Conservation (phyloP, 2,797 vertebrate genomes). For the Karalla daura region DNA sequence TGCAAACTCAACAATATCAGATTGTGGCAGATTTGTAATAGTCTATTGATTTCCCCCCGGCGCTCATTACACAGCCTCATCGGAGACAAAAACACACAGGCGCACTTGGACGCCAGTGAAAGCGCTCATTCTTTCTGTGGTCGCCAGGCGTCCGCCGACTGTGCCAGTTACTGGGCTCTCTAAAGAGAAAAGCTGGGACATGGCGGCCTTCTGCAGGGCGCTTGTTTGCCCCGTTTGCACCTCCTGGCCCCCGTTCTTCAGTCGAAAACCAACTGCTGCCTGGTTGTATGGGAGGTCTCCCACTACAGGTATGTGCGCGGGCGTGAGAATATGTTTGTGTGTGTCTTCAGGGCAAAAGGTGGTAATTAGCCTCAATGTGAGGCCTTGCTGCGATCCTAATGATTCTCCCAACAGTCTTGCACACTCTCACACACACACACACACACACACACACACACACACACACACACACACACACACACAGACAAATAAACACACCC, state of each 20-base stretch:
- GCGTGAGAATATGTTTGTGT: slow-evolving; percentile 24
- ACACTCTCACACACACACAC: slow-evolving; percentile 21
- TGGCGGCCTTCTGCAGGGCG: slow-evolving; percentile 45
- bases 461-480: slow-evolving; percentile 22
- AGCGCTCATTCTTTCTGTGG: slow-evolving; percentile 60
- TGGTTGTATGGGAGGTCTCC: slow-evolving; percentile 38
- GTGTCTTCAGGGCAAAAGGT: slow-evolving; percentile 57
- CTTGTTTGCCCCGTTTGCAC: slow-evolving; percentile 48
- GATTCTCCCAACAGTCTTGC: slow-evolving; percentile 60
- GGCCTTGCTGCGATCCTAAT: slow-evolving; percentile 60
- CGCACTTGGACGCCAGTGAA: slow-evolving; percentile 54
- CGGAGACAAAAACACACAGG: slow-evolving; percentile 38
- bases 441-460: slow-evolving; percentile 8
- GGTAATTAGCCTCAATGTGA: slow-evolving; percentile 65
- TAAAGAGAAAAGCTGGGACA: slow-evolving; percentile 55
- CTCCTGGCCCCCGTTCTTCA: slow-evolving; percentile 46
- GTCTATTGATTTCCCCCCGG: slow-evolving; percentile 45
- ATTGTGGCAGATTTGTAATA: slow-evolving; percentile 46
- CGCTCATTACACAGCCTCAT: slow-evolving; percentile 43
- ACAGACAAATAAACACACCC: slow-evolving; percentile 14
- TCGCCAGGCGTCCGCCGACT: slow-evolving; percentile 57
- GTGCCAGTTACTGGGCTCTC: slow-evolving; percentile 68
- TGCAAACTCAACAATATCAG: slow-evolving; percentile 46
- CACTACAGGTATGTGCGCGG: slow-evolving; percentile 39
- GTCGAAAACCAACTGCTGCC: slow-evolving; percentile 31